Conservation (phyloP, 2,113 vertebrate genomes). For the Zosterops pallidus region DNA sequence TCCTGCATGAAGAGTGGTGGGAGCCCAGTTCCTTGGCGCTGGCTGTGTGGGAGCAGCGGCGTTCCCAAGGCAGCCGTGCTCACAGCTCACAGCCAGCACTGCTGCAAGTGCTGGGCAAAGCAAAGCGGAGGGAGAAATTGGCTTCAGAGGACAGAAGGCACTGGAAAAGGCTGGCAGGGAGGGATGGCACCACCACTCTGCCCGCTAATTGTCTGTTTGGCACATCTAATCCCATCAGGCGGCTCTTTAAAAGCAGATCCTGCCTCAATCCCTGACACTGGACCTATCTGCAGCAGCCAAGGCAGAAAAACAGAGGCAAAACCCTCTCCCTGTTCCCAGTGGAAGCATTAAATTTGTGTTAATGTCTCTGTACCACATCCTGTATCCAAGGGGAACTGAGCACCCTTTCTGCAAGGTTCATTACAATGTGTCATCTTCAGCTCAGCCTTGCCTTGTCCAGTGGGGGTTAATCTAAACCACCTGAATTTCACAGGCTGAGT, state of each 20-base stretch:
- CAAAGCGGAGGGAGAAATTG: not conserved
- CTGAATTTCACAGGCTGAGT: not conserved
- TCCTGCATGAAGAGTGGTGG: not conserved
- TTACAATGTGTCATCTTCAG: not conserved
- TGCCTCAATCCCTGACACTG: not conserved
- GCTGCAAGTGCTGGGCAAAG: not conserved
- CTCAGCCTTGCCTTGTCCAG: not conserved
- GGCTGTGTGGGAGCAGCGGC: not conserved
- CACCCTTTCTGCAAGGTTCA: not conserved
- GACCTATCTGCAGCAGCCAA: not conserved
- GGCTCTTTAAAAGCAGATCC: not conserved
- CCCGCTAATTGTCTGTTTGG: not conserved
- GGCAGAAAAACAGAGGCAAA: not conserved
- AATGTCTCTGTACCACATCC: not conserved
- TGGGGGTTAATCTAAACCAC: not conserved
- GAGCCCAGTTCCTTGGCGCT: not conserved
- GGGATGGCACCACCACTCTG: not conserved
- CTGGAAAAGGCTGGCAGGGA: not conserved
- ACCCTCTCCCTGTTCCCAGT: not conserved
- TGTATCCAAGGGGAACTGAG: not conserved
- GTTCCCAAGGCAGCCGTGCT: conserved; percentile 19
- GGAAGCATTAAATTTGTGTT: not conserved
- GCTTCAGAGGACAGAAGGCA: not conserved
- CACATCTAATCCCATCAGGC: not conserved
- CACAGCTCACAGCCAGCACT: not conserved